Percentiles rank a stretch among this genome's conserved stretches.
phyloP scores from a whole-genome alignment of 2,888 invertebrate species.

The Crossocerus cetratus region DNA sequence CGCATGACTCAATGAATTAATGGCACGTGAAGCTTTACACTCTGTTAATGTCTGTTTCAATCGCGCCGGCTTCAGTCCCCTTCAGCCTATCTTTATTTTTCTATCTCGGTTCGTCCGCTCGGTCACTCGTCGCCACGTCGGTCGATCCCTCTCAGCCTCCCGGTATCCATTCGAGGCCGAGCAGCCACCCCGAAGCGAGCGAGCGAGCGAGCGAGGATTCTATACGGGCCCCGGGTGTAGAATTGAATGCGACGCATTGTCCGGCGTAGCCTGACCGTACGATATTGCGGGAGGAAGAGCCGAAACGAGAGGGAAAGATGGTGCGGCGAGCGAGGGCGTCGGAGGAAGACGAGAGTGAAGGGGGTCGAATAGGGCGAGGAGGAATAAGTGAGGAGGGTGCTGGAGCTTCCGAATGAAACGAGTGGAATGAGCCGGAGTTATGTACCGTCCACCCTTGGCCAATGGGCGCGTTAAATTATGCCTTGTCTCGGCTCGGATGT shows the following conservation, averaged over 20 bases:
- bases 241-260: slow-evolving; percentile 74
- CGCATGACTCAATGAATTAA: too few relatives aligned
- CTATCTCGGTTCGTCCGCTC: not conserved
- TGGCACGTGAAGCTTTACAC: too few relatives aligned
- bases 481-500: slow-evolving; percentile 57
- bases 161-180: slow-evolving; percentile 14
- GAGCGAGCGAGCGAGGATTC: slow-evolving; percentile 42
- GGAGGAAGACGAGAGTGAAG: slow-evolving; percentile 48
- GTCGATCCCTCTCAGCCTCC: slow-evolving; percentile 3
- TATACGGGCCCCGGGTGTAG: slow-evolving; percentile 53
- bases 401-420: slow-evolving; percentile 60
- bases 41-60: not conserved
- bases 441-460: slow-evolving; percentile 59
- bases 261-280: slow-evolving; percentile 71
- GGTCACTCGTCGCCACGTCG: not conserved
- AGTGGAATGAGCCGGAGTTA: slow-evolving; percentile 58
- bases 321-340: slow-evolving; percentile 5
- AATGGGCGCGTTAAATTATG: slow-evolving; percentile 67
- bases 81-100: not conserved
- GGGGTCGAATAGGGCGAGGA: slow-evolving; percentile 57
- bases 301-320: slow-evolving; percentile 13
- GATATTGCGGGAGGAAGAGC: slow-evolving; percentile 66
- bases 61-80: slow-evolving; percentile 6
- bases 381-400: slow-evolving; percentile 59
- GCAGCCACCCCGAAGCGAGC: slow-evolving; percentile 19